Conservation (phyloP, 2,113 vertebrate genomes). For the Zosterops lateralis region DNA sequence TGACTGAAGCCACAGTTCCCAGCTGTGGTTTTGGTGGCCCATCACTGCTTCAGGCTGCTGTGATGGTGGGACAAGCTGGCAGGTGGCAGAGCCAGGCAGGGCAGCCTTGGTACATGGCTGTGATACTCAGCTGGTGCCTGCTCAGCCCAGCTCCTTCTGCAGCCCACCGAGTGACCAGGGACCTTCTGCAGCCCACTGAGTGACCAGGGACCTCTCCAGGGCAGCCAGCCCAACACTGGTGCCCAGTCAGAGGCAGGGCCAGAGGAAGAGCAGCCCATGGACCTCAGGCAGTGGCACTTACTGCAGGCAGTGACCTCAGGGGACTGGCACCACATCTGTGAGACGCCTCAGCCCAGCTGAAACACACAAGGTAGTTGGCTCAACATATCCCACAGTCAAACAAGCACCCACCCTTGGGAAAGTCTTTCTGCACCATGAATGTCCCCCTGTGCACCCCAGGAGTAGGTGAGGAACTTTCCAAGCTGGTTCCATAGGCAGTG, state of each 20-base stretch:
- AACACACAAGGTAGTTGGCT: fast-evolving
- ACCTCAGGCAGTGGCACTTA: not conserved
- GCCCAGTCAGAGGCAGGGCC: not conserved
- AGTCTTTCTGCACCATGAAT: not conserved
- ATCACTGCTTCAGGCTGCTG: not conserved
- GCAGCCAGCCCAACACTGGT: not conserved
- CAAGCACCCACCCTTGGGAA: not conserved
- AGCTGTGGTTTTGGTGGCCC: not conserved
- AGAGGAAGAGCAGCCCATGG: not conserved
- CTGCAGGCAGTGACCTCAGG: not conserved
- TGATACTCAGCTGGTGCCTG: not conserved
- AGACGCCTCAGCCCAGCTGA: not conserved
- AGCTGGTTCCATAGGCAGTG: fast-evolving
- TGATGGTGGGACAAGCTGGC: not conserved
- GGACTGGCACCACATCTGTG: not conserved
- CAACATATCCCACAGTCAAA: fast-evolving
- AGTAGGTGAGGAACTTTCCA: not conserved
- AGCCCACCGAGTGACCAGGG: not conserved
- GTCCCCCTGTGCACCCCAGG: not conserved
- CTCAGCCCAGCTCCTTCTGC: not conserved
- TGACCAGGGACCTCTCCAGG: not conserved
- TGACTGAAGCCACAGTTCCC: not conserved
- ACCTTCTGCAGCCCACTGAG: no score
- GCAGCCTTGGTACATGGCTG: not conserved
- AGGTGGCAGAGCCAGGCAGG: fast-evolving